These are phyloP conservation scores for Sebastes taczanowskii DNA, from an alignment of 2,797 vertebrate species.

Conservation along the genomic window DNA sequence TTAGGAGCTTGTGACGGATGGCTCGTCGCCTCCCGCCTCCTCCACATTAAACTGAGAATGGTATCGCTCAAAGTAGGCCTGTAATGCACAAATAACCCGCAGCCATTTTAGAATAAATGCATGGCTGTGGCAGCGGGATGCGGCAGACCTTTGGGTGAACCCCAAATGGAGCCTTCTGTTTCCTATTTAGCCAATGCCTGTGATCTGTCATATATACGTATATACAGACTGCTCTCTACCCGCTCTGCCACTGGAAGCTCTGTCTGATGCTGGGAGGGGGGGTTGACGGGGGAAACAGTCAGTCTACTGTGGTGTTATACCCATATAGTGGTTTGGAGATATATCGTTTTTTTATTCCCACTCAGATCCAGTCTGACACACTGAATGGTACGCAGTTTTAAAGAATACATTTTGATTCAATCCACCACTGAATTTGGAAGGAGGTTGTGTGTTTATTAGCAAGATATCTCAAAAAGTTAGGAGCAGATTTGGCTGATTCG, in stretches of 20 bases:
- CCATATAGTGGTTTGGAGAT: not conserved
- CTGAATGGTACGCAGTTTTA: not conserved
- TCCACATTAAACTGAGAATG: slow-evolving; percentile 76
- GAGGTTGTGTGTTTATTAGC: not conserved
- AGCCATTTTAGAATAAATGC: slow-evolving; percentile 78
- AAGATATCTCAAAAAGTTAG: slow-evolving; percentile 4
- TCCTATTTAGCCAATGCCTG: slow-evolving; percentile 67
- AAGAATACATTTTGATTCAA: not conserved
- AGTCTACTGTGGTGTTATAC: not conserved
- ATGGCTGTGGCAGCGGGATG: slow-evolving; percentile 54
- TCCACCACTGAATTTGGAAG: not conserved
- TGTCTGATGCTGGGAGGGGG: not conserved
- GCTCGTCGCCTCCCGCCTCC: slow-evolving; percentile 36
- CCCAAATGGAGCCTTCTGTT: slow-evolving; percentile 69
- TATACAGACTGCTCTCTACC: slow-evolving; percentile 24
- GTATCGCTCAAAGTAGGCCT: slow-evolving; percentile 73
- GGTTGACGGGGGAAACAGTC: not conserved
- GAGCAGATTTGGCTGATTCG: slow-evolving; percentile 4
- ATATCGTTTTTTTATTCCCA: not conserved
- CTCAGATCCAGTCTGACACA: not conserved
- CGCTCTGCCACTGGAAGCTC: slow-evolving; percentile 18
- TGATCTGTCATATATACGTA: slow-evolving; percentile 49
- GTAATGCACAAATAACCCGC: slow-evolving; percentile 79
- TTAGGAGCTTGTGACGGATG: slow-evolving; percentile 81
- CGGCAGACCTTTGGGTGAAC: slow-evolving; percentile 79